phyloP scores from a whole-genome alignment of 1,140 invertebrate genomes.

The Lepidurus packardi region DNA sequence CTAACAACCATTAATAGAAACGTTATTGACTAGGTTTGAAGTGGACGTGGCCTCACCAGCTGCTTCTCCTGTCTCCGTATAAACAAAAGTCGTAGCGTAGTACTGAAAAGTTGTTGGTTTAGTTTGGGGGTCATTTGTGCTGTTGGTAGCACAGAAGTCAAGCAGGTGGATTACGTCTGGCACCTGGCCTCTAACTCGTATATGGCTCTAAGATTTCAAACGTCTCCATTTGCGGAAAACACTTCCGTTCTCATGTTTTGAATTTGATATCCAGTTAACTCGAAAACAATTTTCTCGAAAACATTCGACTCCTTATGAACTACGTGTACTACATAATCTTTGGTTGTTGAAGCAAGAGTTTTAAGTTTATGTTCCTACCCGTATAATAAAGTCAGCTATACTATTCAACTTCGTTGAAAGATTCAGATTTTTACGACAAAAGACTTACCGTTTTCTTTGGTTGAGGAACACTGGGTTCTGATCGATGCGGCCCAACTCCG shows the following conservation, averaged over 20 bases:
- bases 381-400: neutral
- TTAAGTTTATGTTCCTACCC: neutral
- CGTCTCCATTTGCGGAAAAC: neutral
- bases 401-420: neutral
- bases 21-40: neutral
- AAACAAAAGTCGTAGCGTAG: neutral
- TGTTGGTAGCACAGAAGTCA: neutral
- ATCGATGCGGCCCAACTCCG: neutral
- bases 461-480: neutral
- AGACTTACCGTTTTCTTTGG: neutral
- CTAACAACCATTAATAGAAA: neutral
- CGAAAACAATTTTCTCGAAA: neutral
- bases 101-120: neutral
- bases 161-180: neutral
- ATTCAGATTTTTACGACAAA: neutral
- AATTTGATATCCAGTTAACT: neutral
- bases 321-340: neutral
- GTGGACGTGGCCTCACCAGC: neutral
- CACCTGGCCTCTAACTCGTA: neutral
- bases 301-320: neutral
- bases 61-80: neutral
- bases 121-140: neutral
- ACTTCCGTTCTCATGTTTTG: constrained; percentile 11
- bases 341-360: neutral
- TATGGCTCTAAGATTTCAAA: neutral